Evolutionary conservation across 1,140 invertebrate genomes (phyloP).

Genomic region (Prorops nasuta): DNA sequence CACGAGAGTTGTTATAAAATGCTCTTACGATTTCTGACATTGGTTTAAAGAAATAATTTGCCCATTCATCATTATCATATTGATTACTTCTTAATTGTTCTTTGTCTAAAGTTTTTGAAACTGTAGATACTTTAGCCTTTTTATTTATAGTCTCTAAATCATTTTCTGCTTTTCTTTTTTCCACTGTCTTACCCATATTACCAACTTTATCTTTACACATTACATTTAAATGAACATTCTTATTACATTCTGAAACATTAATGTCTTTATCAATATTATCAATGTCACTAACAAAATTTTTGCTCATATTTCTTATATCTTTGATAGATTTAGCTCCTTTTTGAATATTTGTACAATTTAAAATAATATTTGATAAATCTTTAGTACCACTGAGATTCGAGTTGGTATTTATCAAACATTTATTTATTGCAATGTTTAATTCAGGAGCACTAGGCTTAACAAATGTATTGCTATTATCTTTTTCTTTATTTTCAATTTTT

Average conservation of each 20-base stretch:
- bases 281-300: background rate
- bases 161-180: background rate
- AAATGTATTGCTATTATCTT: background rate
- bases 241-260: background rate
- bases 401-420: too few species aligned
- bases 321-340: slow-evolving; percentile 23
- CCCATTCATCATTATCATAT: background rate
- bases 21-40: slow-evolving; percentile 57
- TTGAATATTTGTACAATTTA: slow-evolving; percentile 36
- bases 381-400: too few species aligned
- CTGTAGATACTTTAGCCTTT: background rate
- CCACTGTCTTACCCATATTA: background rate
- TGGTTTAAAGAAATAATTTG: slow-evolving; percentile 34
- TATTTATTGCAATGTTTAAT: background rate
- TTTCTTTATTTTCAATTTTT: background rate
- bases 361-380: slow-evolving; percentile 29
- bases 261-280: background rate
- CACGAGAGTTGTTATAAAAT: slow-evolving; percentile 64
- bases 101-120: background rate
- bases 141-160: background rate
- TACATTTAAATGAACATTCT: background rate
- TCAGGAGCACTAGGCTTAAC: background rate
- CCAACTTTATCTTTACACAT: too few species aligned
- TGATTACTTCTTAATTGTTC: background rate
- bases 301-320: slow-evolving; percentile 13